phyloP scores from a whole-genome alignment of 2,888 invertebrate species.

The Patella ulyssiponensis region DNA sequence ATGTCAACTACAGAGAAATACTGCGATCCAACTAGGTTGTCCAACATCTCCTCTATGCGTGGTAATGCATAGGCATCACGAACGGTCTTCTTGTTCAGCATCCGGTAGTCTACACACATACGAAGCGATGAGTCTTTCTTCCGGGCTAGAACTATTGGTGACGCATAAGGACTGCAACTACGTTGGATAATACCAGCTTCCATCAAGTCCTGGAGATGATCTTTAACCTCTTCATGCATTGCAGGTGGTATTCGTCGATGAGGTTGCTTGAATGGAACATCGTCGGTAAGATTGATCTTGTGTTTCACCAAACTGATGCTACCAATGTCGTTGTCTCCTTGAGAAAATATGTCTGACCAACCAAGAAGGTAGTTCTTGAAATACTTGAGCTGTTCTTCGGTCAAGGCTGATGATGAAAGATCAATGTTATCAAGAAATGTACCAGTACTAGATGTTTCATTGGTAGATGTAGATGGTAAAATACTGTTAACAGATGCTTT shows the following conservation, averaged over 20 bases:
- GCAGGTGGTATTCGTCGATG: conserved; percentile 12
- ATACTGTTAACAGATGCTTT: no score
- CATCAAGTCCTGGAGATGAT: background rate
- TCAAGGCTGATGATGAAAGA: background rate
- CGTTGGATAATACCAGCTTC: background rate
- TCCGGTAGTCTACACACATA: no score
- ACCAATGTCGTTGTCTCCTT: conserved; percentile 18
- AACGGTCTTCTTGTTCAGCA: no score
- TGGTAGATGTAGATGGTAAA: no score
- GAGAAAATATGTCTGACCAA: background rate
- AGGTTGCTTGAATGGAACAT: conserved; percentile 27
- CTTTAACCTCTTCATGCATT: background rate
- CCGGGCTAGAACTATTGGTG: no score
- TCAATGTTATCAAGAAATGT: background rate
- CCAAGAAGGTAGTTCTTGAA: background rate
- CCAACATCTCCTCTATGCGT: no score
- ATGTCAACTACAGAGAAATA: no score
- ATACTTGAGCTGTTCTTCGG: background rate
- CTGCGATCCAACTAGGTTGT: no score
- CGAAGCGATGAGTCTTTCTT: background rate
- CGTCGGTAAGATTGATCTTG: conserved; percentile 24
- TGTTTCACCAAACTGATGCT: conserved; percentile 28
- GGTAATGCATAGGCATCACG: no score
- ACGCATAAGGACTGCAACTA: conserved; percentile 6
- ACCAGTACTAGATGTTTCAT: background rate